Percentiles rank a stretch among this genome's conserved stretches.
phyloP scores from a whole-genome alignment of 2,888 invertebrate genomes.

The Drosophila yooni region DNA sequence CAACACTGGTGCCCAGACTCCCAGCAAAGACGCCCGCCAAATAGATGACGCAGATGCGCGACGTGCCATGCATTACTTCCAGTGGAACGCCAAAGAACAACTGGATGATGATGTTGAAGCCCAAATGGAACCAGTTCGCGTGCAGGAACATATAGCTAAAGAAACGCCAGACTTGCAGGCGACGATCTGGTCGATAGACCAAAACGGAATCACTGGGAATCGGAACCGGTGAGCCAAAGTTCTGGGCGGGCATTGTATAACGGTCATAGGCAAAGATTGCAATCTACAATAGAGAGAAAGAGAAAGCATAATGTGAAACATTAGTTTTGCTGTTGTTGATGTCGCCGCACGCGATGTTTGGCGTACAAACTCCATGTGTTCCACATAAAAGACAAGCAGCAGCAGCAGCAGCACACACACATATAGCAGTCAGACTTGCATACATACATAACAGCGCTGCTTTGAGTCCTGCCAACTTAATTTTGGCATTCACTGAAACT shows the following conservation, averaged over 20 bases:
- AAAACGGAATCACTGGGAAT: slow-evolving; percentile 97
- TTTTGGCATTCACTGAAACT: slow-evolving; percentile 57
- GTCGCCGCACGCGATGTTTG: slow-evolving; percentile 65
- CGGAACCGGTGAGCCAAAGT: slow-evolving; percentile 94
- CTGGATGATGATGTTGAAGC: slow-evolving; percentile 97
- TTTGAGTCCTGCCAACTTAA: slow-evolving; percentile 65
- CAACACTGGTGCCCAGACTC: slow-evolving; percentile 93
- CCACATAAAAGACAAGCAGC: slow-evolving; percentile 49
- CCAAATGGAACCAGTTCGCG: slow-evolving; percentile 97
- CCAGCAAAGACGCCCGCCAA: slow-evolving; percentile 96
- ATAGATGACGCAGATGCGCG: slow-evolving; percentile 95
- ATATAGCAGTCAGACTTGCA: background rate
- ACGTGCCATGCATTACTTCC: slow-evolving; percentile 98
- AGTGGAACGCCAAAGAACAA: slow-evolving; percentile 96
- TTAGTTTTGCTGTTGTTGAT: slow-evolving; percentile 57
- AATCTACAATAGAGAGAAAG: slow-evolving; percentile 87
- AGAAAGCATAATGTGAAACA: slow-evolving; percentile 15
- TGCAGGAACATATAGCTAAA: slow-evolving; percentile 97
- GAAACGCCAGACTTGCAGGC: slow-evolving; percentile 96
- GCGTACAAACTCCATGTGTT: slow-evolving; percentile 38
- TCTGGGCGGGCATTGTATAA: slow-evolving; percentile 87
- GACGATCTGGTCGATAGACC: slow-evolving; percentile 96
- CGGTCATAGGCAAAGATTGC: slow-evolving; percentile 97
- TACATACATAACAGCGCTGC: slow-evolving; percentile 24
- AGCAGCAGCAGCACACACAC: slow-evolving; percentile 17